These are phyloP conservation scores for Callospermophilus lateralis DNA, from an alignment of 2,113 vertebrate genomes.

Conservation along the genomic window DNA sequence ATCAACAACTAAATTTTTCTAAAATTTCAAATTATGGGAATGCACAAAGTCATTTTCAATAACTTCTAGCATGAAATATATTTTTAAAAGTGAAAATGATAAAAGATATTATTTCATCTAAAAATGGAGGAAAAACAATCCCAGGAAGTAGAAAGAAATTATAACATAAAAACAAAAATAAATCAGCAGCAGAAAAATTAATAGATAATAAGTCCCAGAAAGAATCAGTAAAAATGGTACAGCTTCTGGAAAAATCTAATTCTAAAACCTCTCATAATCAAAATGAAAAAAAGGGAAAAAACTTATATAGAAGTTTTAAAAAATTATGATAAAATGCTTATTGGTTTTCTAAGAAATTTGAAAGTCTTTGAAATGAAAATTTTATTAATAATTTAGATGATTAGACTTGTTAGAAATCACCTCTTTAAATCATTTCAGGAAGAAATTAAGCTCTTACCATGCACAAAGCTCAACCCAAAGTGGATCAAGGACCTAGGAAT, in stretches of 20 bases:
- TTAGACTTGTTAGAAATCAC: neutral
- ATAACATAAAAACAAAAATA: slow-evolving; percentile 33
- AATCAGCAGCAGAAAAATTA: slow-evolving; percentile 5
- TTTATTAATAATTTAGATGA: slow-evolving; percentile 32
- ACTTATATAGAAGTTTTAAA: neutral
- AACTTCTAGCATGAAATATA: neutral
- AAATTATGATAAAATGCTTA: neutral
- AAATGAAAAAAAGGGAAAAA: neutral
- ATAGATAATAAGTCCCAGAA: neutral
- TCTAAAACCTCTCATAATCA: neutral
- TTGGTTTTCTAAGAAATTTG: slow-evolving; percentile 2
- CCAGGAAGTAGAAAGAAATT: slow-evolving; percentile 42
- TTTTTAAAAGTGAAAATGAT: slow-evolving; percentile 6
- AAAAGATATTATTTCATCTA: neutral
- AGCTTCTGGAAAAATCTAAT: neutral
- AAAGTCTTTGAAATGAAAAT: slow-evolving; percentile 32
- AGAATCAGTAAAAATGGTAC: slow-evolving; percentile 22
- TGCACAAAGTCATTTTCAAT: slow-evolving; percentile 25
- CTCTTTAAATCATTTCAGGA: neutral
- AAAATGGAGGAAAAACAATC: neutral
- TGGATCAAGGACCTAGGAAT: too few relatives aligned
- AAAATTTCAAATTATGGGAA: neutral
- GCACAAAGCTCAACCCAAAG: too few relatives aligned
- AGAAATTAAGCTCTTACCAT: neutral
- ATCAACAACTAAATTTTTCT: too few relatives aligned